Evolutionary conservation across 1,140 invertebrate species (phyloP).

Genomic region (Platyscapa corneri): DNA sequence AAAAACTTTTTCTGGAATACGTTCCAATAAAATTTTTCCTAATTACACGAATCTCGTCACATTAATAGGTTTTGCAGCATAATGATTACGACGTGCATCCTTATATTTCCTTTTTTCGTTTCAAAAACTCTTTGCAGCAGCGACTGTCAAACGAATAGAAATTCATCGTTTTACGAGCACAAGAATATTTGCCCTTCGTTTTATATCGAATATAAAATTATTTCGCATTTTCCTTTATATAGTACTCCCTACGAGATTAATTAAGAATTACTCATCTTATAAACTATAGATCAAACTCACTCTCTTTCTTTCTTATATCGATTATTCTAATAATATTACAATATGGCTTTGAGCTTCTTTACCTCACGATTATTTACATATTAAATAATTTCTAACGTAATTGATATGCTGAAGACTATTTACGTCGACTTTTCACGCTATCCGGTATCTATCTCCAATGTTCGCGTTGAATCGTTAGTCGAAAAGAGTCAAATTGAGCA

Average conservation of each 20-base stretch:
- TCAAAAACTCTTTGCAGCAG: too few relatives aligned
- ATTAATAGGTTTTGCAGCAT: neutral
- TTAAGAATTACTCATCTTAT: neutral
- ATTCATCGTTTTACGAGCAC: too few relatives aligned
- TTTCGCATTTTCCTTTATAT: too few relatives aligned
- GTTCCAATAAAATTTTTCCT: neutral
- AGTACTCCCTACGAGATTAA: too few relatives aligned
- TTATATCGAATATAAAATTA: too few relatives aligned
- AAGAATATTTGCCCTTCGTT: too few relatives aligned
- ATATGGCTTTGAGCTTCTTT: neutral
- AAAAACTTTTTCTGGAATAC: neutral
- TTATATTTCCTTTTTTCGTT: too few relatives aligned
- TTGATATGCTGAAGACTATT: neutral
- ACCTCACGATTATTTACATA: neutral
- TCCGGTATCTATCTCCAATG: neutral
- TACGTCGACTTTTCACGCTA: neutral
- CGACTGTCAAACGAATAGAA: too few relatives aligned
- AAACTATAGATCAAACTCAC: neutral
- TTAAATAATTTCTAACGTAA: constrained; percentile 6
- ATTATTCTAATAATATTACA: constrained; percentile 8
- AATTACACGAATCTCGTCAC: neutral
- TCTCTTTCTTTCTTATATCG: neutral
- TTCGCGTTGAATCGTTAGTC: neutral
- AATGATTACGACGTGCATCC: neutral
- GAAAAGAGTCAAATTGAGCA: too few relatives aligned